These are phyloP conservation scores for Garrulus glandarius DNA, from an alignment of 2,797 vertebrate species.

Conservation along the genomic window DNA sequence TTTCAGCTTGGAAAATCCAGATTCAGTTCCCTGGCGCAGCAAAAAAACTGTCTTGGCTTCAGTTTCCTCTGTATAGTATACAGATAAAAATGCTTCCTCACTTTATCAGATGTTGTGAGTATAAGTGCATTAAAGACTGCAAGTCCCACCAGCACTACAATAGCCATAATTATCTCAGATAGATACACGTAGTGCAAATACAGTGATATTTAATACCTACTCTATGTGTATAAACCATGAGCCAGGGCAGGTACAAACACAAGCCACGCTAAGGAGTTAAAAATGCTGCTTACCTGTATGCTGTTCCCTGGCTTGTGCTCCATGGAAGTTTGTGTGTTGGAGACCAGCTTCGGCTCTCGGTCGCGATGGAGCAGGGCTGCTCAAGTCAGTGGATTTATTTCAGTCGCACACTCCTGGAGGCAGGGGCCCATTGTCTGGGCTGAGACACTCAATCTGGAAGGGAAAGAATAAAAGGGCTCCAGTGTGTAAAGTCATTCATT, in stretches of 20 bases:
- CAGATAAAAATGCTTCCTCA: constrained; percentile 22
- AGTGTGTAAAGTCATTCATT: constrained; percentile 54
- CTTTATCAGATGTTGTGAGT: constrained; percentile 25
- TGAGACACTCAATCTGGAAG: constrained; percentile 48
- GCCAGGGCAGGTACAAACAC: background rate
- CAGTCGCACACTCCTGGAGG: background rate
- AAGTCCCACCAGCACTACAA: background rate
- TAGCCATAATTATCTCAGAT: background rate
- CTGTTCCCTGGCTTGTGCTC: background rate
- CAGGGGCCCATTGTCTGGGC: constrained; percentile 52
- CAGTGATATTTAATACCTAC: constrained; percentile 31
- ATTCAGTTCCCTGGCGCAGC: background rate
- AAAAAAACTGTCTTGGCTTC: background rate
- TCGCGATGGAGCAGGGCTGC: background rate
- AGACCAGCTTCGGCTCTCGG: background rate
- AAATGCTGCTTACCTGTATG: constrained; percentile 27
- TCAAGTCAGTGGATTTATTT: constrained; percentile 29
- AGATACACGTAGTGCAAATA: background rate
- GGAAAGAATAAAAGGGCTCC: constrained; percentile 40
- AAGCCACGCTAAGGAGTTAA: background rate
- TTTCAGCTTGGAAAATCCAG: background rate
- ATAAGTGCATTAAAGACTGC: constrained; percentile 19
- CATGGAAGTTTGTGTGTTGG: background rate
- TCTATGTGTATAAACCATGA: background rate
- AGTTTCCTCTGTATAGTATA: background rate